Base-by-base conservation (phyloP, 2,888 invertebrate genomes). In the Eudemis profundana region DNA sequence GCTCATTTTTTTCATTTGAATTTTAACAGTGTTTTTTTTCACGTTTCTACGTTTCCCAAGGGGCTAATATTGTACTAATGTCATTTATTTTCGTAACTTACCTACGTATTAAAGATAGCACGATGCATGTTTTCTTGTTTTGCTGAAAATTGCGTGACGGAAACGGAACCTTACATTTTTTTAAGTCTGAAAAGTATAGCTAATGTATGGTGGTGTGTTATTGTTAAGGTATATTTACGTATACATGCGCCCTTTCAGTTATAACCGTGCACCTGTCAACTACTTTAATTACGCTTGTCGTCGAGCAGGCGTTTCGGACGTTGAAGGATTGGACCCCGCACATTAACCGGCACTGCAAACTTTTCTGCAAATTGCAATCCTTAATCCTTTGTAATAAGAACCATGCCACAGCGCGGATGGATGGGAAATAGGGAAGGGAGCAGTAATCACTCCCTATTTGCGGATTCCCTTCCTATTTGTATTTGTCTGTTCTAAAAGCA, bases 241-340 rank as follows among this genome's bases (percentile, higher is more conserved):
- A 3, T 0, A 0, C 5, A 42, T 42, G 19, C 7, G n/a, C 14
- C 14, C 29, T 3, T 19, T 44, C 8, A 8, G 7, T 14, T 7
- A 38, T 42, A 12, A 50, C 23, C 36, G 21, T 36, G 86, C 87
- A 87, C 86, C 77, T 79, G 82, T 80, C 84, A 83, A 86, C 86
- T 85, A 86, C 82, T 89, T 85, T 89, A 89, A 89, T 87, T 89
- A 87, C 83, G 81, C 78, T 89, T 85, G 87, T 87, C 81, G 80
- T 77, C 27, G 76, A 74, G 74, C 83, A 83, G 82, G 85, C 83
- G 85, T 73, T 76, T 78, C 70, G 74, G 87, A 87, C 85, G 82
- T 78, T 84, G 88, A 89, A 82, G 81, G 78, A 88, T 87, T 78
- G 83, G 78, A 71, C 70, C 75, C 76, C 74, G 77, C 29, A 36